Percentiles rank a stretch among this genome's conserved stretches.
These are phyloP conservation scores for Himalopsyche tibetana DNA, from an alignment of 2,888 invertebrate genomes.

Conservation along the genomic window DNA sequence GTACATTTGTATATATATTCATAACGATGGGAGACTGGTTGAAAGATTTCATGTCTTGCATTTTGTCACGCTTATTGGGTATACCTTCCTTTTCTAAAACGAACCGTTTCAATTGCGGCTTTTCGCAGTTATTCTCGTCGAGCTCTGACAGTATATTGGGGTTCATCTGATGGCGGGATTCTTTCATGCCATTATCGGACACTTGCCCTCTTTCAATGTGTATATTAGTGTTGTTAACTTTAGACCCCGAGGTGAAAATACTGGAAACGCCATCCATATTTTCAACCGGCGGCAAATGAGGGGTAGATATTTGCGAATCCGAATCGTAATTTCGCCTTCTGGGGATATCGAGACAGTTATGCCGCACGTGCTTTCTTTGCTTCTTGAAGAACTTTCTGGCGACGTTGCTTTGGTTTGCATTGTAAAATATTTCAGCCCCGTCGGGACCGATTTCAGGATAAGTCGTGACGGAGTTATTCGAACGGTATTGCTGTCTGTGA, in stretches of 20 bases:
- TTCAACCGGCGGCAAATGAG: slow-evolving; percentile 74
- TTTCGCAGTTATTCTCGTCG: slow-evolving; percentile 74
- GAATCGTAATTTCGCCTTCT: slow-evolving; percentile 78
- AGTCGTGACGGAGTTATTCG: slow-evolving; percentile 82
- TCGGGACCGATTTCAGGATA: slow-evolving; percentile 76
- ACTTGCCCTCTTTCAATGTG: slow-evolving; percentile 79
- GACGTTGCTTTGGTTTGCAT: slow-evolving; percentile 94
- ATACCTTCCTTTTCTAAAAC: slow-evolving; percentile 67
- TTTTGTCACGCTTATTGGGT: slow-evolving; percentile 69
- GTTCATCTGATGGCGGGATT: slow-evolving; percentile 77
- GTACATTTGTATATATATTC: slow-evolving; percentile 81
- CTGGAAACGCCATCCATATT: slow-evolving; percentile 77
- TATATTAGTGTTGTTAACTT: slow-evolving; percentile 89
- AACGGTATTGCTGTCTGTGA: slow-evolving; percentile 84
- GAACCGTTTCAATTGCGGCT: slow-evolving; percentile 65
- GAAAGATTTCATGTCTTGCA: slow-evolving; percentile 70
- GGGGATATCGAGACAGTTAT: slow-evolving; percentile 84
- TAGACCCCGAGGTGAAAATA: slow-evolving; percentile 83
- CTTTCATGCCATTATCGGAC: slow-evolving; percentile 76
- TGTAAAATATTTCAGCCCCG: slow-evolving; percentile 90
- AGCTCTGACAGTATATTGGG: slow-evolving; percentile 82
- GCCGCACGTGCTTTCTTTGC: slow-evolving; percentile 85
- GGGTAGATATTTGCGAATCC: slow-evolving; percentile 74
- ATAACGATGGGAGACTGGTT: slow-evolving; percentile 73
- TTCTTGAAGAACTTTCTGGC: slow-evolving; percentile 95